These are phyloP conservation scores for Ceratina calcarata DNA, from an alignment of 1,140 invertebrate genomes.

Conservation along the genomic window DNA sequence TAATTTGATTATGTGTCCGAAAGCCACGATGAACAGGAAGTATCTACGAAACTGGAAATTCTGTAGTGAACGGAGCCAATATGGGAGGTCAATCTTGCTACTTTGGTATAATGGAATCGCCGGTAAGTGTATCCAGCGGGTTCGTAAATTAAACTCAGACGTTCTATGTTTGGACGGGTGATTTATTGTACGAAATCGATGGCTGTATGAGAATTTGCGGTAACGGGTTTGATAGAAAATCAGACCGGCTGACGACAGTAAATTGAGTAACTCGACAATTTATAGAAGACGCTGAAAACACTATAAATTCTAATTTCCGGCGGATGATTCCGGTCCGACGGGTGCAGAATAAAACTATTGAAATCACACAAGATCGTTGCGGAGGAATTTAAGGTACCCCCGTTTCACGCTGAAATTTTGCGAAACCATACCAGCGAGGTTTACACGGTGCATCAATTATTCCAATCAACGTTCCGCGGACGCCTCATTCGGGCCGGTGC, in stretches of 20 bases:
- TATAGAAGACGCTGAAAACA: neutral
- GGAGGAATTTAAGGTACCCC: neutral
- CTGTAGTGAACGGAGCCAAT: neutral
- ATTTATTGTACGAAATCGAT: constrained; percentile 21
- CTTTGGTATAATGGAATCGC: constrained; percentile 6
- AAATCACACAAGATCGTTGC: neutral
- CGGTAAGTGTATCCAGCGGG: neutral
- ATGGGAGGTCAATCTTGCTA: neutral
- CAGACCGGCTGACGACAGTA: neutral
- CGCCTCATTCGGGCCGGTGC: neutral
- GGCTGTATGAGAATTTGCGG: constrained; percentile 21
- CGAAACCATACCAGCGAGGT: neutral
- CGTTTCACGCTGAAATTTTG: neutral
- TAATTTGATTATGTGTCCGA: no score
- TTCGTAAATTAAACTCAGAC: constrained; percentile 30
- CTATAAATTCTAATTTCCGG: neutral
- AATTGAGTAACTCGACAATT: neutral
- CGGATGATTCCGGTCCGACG: no score
- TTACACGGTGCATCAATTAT: constrained; percentile 4
- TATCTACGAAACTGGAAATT: neutral
- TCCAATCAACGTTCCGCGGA: constrained; percentile 4
- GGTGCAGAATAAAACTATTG: no score
- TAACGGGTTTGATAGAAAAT: constrained; percentile 15
- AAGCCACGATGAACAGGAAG: no score
- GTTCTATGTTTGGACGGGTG: constrained; percentile 3